Conservation (phyloP, 2,113 vertebrate species). For the Callionymus lyra region DNA sequence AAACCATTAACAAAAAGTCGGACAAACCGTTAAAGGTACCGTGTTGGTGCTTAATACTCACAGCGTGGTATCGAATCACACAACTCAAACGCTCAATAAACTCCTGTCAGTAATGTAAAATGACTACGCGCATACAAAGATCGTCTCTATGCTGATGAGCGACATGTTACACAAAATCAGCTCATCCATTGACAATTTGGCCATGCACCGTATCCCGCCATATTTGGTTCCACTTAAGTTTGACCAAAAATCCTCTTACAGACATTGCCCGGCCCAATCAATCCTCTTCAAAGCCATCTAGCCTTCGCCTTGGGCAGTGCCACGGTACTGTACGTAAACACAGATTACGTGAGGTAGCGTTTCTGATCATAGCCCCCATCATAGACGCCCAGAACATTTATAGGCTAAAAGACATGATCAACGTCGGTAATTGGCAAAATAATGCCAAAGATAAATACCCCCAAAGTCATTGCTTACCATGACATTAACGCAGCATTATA, state of each 20-base stretch:
- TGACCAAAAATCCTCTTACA: neutral
- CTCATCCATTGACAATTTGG: neutral
- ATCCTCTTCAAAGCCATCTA: neutral
- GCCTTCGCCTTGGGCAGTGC: too few relatives aligned
- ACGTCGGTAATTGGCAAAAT: neutral
- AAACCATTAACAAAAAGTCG: too few relatives aligned
- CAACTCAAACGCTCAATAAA: neutral
- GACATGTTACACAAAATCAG: neutral
- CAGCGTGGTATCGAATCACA: neutral
- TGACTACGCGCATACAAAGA: neutral
- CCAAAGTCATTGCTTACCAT: neutral
- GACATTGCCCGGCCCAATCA: too few relatives aligned
- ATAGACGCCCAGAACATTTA: neutral
- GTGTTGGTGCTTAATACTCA: neutral
- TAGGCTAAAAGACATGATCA: conserved; percentile 1
- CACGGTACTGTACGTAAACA: neutral
- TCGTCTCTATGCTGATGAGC: neutral
- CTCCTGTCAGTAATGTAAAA: neutral
- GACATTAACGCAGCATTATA: neutral
- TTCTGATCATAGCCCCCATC: conserved; percentile 1
- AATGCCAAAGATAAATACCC: neutral
- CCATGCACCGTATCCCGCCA: neutral
- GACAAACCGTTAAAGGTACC: neutral
- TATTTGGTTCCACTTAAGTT: conserved; percentile 2
- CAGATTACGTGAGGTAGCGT: neutral